A percentile compares a stretch with the other conserved stretches of the same genome.
Evolutionary conservation across 2,113 vertebrate species (phyloP).

Genomic region (Chinchilla lanigera): DNA sequence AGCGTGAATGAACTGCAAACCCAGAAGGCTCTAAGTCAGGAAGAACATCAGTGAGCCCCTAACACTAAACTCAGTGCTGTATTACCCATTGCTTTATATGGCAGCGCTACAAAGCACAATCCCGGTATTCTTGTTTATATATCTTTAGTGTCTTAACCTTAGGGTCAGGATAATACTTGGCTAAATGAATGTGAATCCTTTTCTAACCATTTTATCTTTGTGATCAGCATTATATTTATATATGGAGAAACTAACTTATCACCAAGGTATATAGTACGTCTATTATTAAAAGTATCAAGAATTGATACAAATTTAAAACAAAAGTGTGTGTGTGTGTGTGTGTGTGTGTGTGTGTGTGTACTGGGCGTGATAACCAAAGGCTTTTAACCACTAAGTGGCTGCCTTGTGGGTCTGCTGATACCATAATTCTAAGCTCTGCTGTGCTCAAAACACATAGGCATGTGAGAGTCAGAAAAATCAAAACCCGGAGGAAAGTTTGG

Average conservation of each 20-base stretch:
- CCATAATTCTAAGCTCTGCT: neutral
- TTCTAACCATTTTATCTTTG: neutral
- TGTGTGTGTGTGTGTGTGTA: neutral
- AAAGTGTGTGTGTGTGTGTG: neutral
- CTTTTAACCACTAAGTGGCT: neutral
- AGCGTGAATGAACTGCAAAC: neutral
- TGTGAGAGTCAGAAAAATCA: neutral
- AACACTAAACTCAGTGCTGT: neutral
- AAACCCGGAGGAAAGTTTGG: neutral
- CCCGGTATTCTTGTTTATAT: neutral
- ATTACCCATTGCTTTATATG: neutral
- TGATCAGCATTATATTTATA: neutral
- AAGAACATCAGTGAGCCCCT: neutral
- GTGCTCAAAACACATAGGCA: neutral
- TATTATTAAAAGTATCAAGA: neutral
- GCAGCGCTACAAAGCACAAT: neutral
- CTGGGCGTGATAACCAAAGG: accelerated
- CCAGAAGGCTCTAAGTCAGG: neutral
- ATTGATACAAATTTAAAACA: neutral
- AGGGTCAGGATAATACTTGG: neutral
- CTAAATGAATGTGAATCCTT: neutral
- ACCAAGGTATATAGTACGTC: neutral
- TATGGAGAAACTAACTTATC: neutral
- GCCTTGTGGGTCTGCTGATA: neutral
- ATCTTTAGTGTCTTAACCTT: neutral